A percentile compares a stretch with the other conserved stretches of the same genome.
Evolutionary conservation across 2,888 invertebrate species (phyloP).

Genomic region (Epiperipatus broadwayi): DNA sequence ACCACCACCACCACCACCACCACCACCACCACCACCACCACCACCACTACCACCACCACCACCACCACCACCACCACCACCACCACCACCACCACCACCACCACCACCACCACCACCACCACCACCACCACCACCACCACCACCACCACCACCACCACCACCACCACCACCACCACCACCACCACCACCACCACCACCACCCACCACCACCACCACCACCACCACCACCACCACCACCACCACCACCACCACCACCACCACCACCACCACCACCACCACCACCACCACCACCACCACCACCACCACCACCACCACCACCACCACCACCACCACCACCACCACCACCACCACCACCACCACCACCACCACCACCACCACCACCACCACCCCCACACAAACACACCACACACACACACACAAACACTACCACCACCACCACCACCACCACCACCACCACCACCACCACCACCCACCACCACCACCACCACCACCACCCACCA

Average conservation of each 20-base stretch:
- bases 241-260: neutral
- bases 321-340: slow-evolving; percentile 1
- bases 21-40: slow-evolving; percentile 4
- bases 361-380: neutral
- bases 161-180: slow-evolving; percentile 6
- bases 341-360: neutral
- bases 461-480: no score
- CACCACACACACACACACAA: no score
- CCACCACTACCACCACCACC: neutral
- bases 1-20: slow-evolving; percentile 1
- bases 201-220: no score
- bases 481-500: no score
- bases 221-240: neutral
- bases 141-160: neutral
- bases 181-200: no score
- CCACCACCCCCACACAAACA: slow-evolving; percentile 1
- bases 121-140: slow-evolving; percentile 5
- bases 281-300: slow-evolving; percentile 1
- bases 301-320: slow-evolving; percentile 6
- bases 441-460: neutral
- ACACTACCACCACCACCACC: no score
- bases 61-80: slow-evolving; percentile 1
- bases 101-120: slow-evolving; percentile 6
- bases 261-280: neutral
- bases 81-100: slow-evolving; percentile 3